Base-by-base conservation (phyloP, 2,797 vertebrate species). In the Falco biarmicus region DNA sequence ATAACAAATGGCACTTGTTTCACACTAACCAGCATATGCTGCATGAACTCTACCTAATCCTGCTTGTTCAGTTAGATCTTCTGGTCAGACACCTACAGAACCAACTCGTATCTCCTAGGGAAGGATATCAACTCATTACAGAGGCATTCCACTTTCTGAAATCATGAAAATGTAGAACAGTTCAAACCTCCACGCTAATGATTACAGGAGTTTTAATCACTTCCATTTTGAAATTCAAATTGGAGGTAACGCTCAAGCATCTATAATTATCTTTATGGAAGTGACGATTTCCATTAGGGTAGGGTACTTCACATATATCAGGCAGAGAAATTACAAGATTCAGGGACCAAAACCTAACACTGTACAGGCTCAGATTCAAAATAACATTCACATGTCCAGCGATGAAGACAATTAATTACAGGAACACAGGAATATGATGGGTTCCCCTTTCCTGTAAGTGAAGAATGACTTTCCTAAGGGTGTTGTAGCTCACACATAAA, bases 201-300 rank as follows among this genome's bases (percentile, higher is more conserved):
- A 84, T 65, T 57, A 79, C 26, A 39, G 29, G 48, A 93, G 29
- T 69, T 95, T 79, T 48, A 93, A 89, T 68, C 34, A 70, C 28
- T 79, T 78, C 34, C 34, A 48, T 76, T 92, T 84, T 90, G 86
- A 93, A 93, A 90, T 92, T 90, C 51, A 79, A 85, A 93, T 76
- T 10, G 77, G 66, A 60, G 10, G 0, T 54, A 77, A 85, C 18
- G 29, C 5, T 60, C 43, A 53, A 81, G 24, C 41, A 89, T 21
- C 50, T 87, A 24, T 31, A 48, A 66, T 93, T 79, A 43, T 45
- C 68, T 71, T 61, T 29, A 48, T 14, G 21, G 32, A 78, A 84
- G 32, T 34, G 32, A 85, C 57, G 60, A 87, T 68, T 91, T 54
- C 59, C 68, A 57, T 75, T 64, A 65, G 18, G 29, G 59, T 54